Evolutionary conservation across 2,888 invertebrate genomes (phyloP), one percentile per base, ranked within the genome.

Genomic region (Patella pellucida): DNA sequence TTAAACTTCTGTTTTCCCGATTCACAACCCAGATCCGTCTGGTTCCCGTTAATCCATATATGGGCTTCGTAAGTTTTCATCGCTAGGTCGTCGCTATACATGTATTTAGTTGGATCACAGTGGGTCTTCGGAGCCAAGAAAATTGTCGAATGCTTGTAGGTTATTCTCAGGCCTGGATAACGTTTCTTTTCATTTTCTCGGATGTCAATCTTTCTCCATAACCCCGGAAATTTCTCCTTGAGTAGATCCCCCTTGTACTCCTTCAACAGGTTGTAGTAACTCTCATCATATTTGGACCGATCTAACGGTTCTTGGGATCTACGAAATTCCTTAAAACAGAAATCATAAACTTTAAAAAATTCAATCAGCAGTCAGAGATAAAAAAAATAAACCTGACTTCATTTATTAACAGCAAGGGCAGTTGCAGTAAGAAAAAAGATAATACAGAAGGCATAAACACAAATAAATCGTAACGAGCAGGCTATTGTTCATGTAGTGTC

Each of bases 101-200:
- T 88, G 77, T 91, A 91, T 41, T 86, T 83, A 76, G 89, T 91
- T 4, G 91, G 90, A 77, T 91, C 91, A 83, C 91, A 91, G 82
- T 91, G 89, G 23, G 90, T 87, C 81, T 89, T 90, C 4, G 91
- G 90, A 3, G 91, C 89, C 56, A 91, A 84, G 79, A 91, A 91
- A 69, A 91, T 91, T 15, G 89, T 89, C 19, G 91, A 91, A 81
- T 90, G 88, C 19, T 88, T 85, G 78, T 90, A 89, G 14, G 90
- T 87, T n/a, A 91, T 89, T 50, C 90, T 79, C 54, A 91, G 84
- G 7, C 88, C 88, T 14, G 88, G 89, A 73, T 89, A 89, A 69
- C 83, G 82, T 62, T 23, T 62, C 1, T 78, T 78, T 67, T 87
- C 87, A 52, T 86, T 84, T 68, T 88, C 87, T 19, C 81, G 77